Evolutionary conservation across 1,140 invertebrate species (phyloP), one percentile per base, ranked within the genome.

Genomic region (Brachystomella parvula): DNA sequence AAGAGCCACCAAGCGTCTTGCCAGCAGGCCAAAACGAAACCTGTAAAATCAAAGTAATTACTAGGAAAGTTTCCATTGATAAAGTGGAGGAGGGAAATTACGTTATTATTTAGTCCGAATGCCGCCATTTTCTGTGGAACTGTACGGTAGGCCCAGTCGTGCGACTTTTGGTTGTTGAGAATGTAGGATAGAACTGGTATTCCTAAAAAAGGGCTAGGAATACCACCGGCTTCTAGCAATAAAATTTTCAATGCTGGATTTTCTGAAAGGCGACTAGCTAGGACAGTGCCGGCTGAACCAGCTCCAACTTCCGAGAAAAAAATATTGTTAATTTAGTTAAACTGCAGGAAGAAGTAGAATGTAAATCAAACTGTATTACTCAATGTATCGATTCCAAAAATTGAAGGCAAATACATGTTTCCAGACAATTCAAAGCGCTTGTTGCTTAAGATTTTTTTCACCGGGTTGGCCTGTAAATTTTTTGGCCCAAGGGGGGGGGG

Each of bases 241-340:
- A 89, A 74, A 1, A 89, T 84, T 30, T 80, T 83, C 0, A 78
- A 75, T 60, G 83, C 81, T 17, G 79, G 77, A 60, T 83, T 78
- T 73, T 85, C 84, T 2, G 84, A 83, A 26, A 88, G 78, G 17
- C 84, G 77, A 2, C 85, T 83, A 0, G 89, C 89, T 19, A 92
- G 73, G 0, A 91, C 88, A 67, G 86, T 87, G 3, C 90, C 90
- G 0, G 88, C 83, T 1, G 89, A 89, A 1, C 90, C 90, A 26
- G 86, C 89, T 17, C 90, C 90, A 65, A 92, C 88, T 86, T 15
- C 39, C 2, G 47, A 64, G 39, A 63, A 1, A 0, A 32, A 63
- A 62, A 62, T 60, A 3, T 26, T 21, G 15, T 19, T 31, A 26
- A 56, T 35, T 31, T 61, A 59, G 29, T 33, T 26, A n/a, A 58